Base-by-base conservation (phyloP, 1,140 invertebrate species). In the Plutomurus gul region DNA sequence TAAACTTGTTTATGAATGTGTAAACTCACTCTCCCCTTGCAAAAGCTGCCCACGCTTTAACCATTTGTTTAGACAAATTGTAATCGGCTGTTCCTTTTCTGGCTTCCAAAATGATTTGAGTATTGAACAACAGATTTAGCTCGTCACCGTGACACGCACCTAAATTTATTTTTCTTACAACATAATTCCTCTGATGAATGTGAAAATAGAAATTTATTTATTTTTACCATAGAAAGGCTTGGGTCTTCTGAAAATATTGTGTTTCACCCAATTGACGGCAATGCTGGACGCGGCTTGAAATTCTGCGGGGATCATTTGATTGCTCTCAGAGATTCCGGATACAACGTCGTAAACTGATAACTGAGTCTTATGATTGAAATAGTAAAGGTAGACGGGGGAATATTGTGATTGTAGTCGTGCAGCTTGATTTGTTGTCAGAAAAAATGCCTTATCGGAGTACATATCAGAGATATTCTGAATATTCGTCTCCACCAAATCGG, bases 11-110 rank as follows among this genome's bases (percentile, higher is more conserved):
- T 10, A 25, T 39, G 18, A 49, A 47, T 36, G 4, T 56, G 51
- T 0, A n/a, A 75, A 49, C 75, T 72, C 27, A 72, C 74, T 80
- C 72, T 25, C 47, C 33, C n/a, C 65, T 60, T 33, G 81, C 81
- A 74, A 79, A 82, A n/a, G 71, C 60, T 7, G 49, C 47, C 75
- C 77, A 79, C 6, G 73, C 18, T 39, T 77, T 73, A n/a, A 82
- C 75, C 70, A 80, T 46, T 33, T 22, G 27, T 60, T 72, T 40
- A 7, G 77, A 79, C n/a, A 82, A 27, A 27, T 70, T 2, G 27
- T 79, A 79, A 43, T 82, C 76, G 16, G 36, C 6, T n/a, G 46
- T 33, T 25, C 51, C 39, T 11, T 10, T 1, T 16, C 20, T 39
- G 4, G 77, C 46, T 37, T 70, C 60, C 5, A 56, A n/a, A 3